Evolutionary conservation across 2,888 invertebrate species (phyloP).

Genomic region (Cheilosia vulpina): DNA sequence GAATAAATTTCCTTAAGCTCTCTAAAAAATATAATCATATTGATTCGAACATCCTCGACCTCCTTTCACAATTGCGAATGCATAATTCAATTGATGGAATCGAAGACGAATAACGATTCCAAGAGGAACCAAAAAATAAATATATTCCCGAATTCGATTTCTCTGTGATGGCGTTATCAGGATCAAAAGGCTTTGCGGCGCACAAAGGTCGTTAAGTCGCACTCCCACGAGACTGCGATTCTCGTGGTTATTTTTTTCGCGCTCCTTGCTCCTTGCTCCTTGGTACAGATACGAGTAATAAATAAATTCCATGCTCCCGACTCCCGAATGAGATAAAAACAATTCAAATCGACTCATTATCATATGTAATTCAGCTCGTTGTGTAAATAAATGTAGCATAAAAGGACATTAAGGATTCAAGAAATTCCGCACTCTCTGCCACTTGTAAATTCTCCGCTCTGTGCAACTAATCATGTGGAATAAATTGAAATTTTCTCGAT

Average conservation of each 20-base stretch:
- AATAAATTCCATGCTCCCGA: constrained; percentile 56
- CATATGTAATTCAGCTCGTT: constrained; percentile 72
- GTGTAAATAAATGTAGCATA: constrained; percentile 74
- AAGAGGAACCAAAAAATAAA: constrained; percentile 5
- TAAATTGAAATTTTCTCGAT: constrained; percentile 78
- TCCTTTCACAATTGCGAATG: constrained; percentile 54
- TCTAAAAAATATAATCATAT: constrained; percentile 65
- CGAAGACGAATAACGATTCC: constrained; percentile 60
- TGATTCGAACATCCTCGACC: constrained; percentile 51
- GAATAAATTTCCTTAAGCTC: constrained; percentile 66
- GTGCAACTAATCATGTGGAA: constrained; percentile 82
- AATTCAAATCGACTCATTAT: constrained; percentile 75
- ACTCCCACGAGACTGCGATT: constrained; percentile 67
- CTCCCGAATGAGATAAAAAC: constrained; percentile 36
- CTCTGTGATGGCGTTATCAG: constrained; percentile 52
- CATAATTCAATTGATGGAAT: constrained; percentile 73
- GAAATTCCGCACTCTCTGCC: constrained; percentile 37
- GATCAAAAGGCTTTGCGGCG: constrained; percentile 63
- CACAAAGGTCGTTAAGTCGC: constrained; percentile 69
- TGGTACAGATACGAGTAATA: constrained; percentile 38
- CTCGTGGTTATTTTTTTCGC: neutral
- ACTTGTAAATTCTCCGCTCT: constrained; percentile 65
- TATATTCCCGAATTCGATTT: constrained; percentile 29
- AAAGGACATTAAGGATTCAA: constrained; percentile 73
- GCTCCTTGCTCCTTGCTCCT: neutral